Conservation (phyloP, 1,140 invertebrate species). For the Trachelipus rathkii region DNA sequence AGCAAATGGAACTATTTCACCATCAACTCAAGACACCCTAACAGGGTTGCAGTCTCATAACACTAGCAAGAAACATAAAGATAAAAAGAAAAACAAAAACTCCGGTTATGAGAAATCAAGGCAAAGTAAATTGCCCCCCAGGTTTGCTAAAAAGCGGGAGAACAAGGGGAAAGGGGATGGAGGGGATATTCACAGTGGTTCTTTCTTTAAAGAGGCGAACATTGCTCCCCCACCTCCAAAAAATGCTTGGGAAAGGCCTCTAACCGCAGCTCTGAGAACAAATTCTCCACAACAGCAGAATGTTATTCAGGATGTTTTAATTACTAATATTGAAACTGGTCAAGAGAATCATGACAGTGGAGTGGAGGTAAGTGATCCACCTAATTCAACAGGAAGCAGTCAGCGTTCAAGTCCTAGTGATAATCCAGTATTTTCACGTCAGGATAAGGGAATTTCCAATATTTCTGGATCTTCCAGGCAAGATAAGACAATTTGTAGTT, state of each 20-base stretch:
- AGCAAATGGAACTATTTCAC: slow-evolving; percentile 11
- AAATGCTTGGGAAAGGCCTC: slow-evolving; percentile 55
- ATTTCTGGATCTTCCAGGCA: neutral
- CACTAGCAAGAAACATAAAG: slow-evolving; percentile 38
- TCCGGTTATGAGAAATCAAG: slow-evolving; percentile 54
- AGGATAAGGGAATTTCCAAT: slow-evolving; percentile 20
- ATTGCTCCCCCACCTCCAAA: slow-evolving; percentile 52
- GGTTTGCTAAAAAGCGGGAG: slow-evolving; percentile 71
- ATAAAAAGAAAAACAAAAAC: slow-evolving; percentile 28
- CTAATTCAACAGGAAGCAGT: slow-evolving; percentile 53
- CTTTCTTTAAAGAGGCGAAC: slow-evolving; percentile 26
- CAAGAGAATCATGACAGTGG: slow-evolving; percentile 56
- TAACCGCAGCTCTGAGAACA: slow-evolving; percentile 46
- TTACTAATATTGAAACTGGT: slow-evolving; percentile 47
- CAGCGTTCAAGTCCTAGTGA: slow-evolving; percentile 55
- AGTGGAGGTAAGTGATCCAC: slow-evolving; percentile 55
- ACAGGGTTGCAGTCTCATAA: slow-evolving; percentile 59
- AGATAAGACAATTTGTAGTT: neutral
- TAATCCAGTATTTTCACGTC: slow-evolving; percentile 43
- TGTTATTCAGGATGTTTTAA: slow-evolving; percentile 46
- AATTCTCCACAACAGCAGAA: slow-evolving; percentile 37
- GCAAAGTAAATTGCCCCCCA: slow-evolving; percentile 64
- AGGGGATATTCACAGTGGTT: neutral
- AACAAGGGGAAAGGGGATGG: slow-evolving; percentile 48
- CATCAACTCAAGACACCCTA: slow-evolving; percentile 31